Evolutionary conservation across 2,888 invertebrate genomes (phyloP).

Genomic region (Keiferia lycopersicella): DNA sequence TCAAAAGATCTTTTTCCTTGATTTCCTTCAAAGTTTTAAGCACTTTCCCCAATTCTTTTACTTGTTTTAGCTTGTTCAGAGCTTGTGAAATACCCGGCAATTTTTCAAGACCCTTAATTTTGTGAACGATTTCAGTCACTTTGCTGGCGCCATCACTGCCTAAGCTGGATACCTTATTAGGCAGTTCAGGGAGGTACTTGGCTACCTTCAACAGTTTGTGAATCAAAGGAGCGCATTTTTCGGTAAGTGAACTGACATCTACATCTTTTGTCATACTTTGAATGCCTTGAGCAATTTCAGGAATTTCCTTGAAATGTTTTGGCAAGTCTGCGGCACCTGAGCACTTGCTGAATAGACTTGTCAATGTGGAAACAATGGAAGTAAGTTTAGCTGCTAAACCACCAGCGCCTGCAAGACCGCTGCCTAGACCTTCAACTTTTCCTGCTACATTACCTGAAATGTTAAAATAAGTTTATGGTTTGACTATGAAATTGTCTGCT

Average conservation of each 20-base stretch:
- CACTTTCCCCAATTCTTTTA: neutral
- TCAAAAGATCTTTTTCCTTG: neutral
- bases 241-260: neutral
- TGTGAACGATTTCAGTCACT: neutral
- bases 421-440: neutral
- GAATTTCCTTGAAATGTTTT: neutral
- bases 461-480: neutral
- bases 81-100: neutral
- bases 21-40: neutral
- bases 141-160: neutral
- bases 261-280: neutral
- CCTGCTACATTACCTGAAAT: neutral
- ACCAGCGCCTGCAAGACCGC: neutral
- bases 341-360: neutral
- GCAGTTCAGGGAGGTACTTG: neutral
- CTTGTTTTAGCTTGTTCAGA: neutral
- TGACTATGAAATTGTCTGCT: too few species aligned
- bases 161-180: neutral
- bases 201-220: neutral
- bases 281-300: neutral
- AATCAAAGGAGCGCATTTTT: neutral
- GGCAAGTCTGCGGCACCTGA: neutral
- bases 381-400: neutral
- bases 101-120: neutral
- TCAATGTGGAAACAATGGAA: neutral